Conservation (phyloP, 1,140 invertebrate genomes). For the Zaprionus ornatus region DNA sequence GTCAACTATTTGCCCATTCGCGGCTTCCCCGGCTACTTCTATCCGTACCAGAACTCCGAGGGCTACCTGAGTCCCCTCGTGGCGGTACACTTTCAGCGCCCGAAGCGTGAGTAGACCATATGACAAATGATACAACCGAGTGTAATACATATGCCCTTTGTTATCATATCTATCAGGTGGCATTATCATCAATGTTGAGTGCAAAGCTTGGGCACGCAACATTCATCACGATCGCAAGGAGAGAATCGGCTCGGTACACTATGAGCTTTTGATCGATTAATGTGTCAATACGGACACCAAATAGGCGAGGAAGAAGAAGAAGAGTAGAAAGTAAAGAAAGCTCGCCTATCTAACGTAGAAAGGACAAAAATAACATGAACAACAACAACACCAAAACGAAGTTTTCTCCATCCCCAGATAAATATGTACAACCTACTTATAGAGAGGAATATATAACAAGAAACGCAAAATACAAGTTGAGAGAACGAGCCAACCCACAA, state of each 20-base stretch:
- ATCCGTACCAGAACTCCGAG: slow-evolving; percentile 91
- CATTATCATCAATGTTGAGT: slow-evolving; percentile 94
- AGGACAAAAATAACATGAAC: not conserved
- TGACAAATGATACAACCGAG: not conserved
- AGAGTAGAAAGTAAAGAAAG: slow-evolving; percentile 29
- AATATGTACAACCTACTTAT: slow-evolving; percentile 4
- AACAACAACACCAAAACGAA: slow-evolving; percentile 45
- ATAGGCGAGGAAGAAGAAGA: slow-evolving; percentile 3
- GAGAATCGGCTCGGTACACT: slow-evolving; percentile 93
- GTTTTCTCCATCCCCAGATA: slow-evolving; percentile 21
- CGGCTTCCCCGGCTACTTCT: slow-evolving; percentile 93
- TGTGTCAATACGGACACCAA: slow-evolving; percentile 8
- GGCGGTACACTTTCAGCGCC: slow-evolving; percentile 92
- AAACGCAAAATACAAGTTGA: slow-evolving; percentile 16
- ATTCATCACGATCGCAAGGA: slow-evolving; percentile 91
- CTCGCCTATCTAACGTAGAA: slow-evolving; percentile 16
- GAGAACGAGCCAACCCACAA: slow-evolving; percentile 18
- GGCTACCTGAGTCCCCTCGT: slow-evolving; percentile 95
- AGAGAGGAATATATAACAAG: not conserved
- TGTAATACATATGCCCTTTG: not conserved
- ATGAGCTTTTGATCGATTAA: slow-evolving; percentile 95
- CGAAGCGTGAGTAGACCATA: slow-evolving; percentile 87
- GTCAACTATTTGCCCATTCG: slow-evolving; percentile 89
- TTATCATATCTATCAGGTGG: slow-evolving; percentile 87
- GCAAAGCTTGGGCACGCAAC: slow-evolving; percentile 95